phyloP scores from a whole-genome alignment of 2,113 vertebrate species.

The Brachirus orientalis region DNA sequence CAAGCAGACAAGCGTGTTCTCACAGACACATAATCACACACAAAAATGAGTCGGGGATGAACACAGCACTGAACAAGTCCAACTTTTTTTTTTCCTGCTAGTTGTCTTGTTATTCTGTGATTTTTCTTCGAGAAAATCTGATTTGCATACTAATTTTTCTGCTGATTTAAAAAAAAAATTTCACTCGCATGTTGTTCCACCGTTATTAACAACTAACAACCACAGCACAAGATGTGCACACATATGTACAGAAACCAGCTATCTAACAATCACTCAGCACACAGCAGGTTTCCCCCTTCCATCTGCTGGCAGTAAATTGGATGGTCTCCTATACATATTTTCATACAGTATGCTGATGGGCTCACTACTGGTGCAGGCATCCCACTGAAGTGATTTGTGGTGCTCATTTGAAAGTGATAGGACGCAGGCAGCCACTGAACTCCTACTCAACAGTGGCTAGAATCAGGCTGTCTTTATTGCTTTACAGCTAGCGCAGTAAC shows the following conservation, averaged over 20 bases:
- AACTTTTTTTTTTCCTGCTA: conserved; percentile 58
- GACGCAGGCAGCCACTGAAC: conserved; percentile 75
- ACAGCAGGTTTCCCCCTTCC: conserved; percentile 66
- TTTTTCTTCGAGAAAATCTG: conserved; percentile 60
- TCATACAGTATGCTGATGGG: conserved; percentile 80
- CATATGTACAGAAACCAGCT: conserved; percentile 47
- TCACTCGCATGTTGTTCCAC: conserved; percentile 49
- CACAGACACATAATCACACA: conserved; percentile 24
- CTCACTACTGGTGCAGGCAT: conserved; percentile 71
- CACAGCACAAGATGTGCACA: conserved; percentile 24
- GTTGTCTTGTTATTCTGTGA: conserved; percentile 75
- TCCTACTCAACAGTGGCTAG: conserved; percentile 73
- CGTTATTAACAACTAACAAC: conserved; percentile 55
- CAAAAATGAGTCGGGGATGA: conserved; percentile 28
- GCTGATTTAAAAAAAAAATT: conserved; percentile 45
- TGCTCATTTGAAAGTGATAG: conserved; percentile 80
- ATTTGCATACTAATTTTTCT: conserved; percentile 78
- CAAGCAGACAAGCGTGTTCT: conserved; percentile 38
- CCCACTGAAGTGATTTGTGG: conserved; percentile 79
- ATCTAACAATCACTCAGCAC: conserved; percentile 78
- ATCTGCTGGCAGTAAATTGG: conserved; percentile 73
- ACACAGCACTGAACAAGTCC: conserved; percentile 24
- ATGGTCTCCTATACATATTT: conserved; percentile 71
- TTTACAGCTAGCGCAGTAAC: conserved; percentile 71
- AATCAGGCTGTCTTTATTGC: conserved; percentile 77